Evolutionary conservation across 2,797 vertebrate genomes (phyloP), one percentile per base, ranked within the genome.

Genomic region (Eulemur mongoz): DNA sequence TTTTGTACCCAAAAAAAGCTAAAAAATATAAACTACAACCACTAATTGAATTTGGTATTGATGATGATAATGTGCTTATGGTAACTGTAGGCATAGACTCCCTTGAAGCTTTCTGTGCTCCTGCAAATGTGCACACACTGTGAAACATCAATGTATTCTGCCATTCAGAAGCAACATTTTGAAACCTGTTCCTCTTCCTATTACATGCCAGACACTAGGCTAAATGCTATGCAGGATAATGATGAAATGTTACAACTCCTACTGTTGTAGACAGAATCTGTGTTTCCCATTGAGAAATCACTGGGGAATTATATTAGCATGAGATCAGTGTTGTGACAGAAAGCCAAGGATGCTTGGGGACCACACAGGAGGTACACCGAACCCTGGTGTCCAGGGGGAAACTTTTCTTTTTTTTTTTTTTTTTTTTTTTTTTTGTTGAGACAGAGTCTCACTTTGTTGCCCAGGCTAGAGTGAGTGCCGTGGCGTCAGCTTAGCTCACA

Each of bases 361-460:
- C 9, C n/a, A 32, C 13, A 5, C 1, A 57, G 45, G 12, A 48
- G 25, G 4, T 32, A 4, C 12, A 14, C 10, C 54, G 35, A 57
- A 27, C 7, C 14, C 2, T 48, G 23, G 4, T 5, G 0, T 63
- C 12, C 30, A 40, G 38, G n/a, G 32, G n/a, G n/a, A n/a, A n/a
- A n/a, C n/a, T n/a, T n/a, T n/a, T n/a, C n/a, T n/a, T n/a, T n/a
- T n/a, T n/a, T n/a, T n/a, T n/a, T n/a, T n/a, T n/a, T n/a, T n/a
- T n/a, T n/a, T n/a, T n/a, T n/a, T n/a, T n/a, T n/a, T n/a, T n/a
- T n/a, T n/a, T n/a, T n/a, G n/a, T n/a, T n/a, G n/a, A n/a, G n/a
- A n/a, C n/a, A n/a, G n/a, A n/a, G n/a, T n/a, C n/a, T n/a, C n/a
- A n/a, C n/a, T n/a, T n/a, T n/a, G n/a, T n/a, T n/a, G n/a, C n/a